A percentile compares a stretch with the other conserved stretches of the same genome.
phyloP scores from a whole-genome alignment of 35 echinoderm and acorn worm species.

The Acanthaster planci region DNA sequence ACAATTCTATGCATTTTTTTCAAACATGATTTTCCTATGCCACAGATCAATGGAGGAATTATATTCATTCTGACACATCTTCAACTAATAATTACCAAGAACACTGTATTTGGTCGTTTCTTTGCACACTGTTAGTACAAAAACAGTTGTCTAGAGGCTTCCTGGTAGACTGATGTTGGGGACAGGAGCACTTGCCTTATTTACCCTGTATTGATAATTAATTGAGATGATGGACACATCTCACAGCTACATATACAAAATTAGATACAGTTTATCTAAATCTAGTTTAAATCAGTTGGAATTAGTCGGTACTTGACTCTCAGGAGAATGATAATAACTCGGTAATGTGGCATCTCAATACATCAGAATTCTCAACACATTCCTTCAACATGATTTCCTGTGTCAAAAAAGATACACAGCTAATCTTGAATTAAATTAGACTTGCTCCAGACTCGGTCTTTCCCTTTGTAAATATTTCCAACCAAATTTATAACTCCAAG shows the following conservation, averaged over 20 bases:
- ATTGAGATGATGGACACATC: conserved; percentile 13
- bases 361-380: too few species aligned
- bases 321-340: too few species aligned
- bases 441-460: too few species aligned
- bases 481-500: too few species aligned
- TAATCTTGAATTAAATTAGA: too few species aligned
- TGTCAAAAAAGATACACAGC: too few species aligned
- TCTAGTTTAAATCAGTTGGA: neutral
- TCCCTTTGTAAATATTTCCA: too few species aligned
- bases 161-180: conserved; percentile 6
- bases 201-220: conserved; percentile 26
- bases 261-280: conserved; percentile 25
- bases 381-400: too few species aligned
- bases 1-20: conserved; percentile 15
- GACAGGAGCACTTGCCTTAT: neutral
- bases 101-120: neutral
- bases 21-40: neutral
- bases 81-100: neutral
- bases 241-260: conserved; percentile 10
- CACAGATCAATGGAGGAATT: neutral
- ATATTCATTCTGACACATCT: neutral
- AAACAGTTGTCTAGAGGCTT: neutral
- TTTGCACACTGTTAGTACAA: conserved; percentile 16
- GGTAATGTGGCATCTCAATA: too few species aligned
- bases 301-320: too few species aligned